A percentile compares a stretch with the other conserved stretches of the same genome.
These are phyloP conservation scores for Alviniconcha strummeri DNA, from an alignment of 2,888 invertebrate genomes.

Conservation along the genomic window DNA sequence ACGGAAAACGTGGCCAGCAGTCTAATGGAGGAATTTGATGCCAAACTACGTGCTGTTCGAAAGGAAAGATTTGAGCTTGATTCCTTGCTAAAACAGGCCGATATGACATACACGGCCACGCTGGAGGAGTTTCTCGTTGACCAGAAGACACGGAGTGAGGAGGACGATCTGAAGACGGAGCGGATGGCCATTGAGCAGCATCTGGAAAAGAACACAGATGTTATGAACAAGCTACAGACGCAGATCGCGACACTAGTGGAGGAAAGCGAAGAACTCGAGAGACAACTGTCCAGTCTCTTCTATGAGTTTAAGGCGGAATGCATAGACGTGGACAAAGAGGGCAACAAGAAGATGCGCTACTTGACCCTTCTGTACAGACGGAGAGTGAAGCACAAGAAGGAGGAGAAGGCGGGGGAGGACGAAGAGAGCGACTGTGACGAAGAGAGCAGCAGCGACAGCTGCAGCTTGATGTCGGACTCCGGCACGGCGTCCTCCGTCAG, in stretches of 20 bases:
- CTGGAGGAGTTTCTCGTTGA: conserved; percentile 5
- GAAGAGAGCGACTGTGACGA: conserved; percentile 18
- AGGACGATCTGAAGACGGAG: not conserved
- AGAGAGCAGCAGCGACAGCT: not conserved
- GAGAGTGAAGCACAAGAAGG: not conserved
- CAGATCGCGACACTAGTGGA: not conserved
- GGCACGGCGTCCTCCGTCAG: not conserved
- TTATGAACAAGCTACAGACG: not conserved
- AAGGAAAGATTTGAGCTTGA: conserved; percentile 21
- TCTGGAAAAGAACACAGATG: not conserved
- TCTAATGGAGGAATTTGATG: conserved; percentile 11
- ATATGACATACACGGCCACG: not conserved
- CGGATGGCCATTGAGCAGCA: not conserved
- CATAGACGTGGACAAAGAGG: not conserved
- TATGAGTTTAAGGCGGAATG: not conserved
- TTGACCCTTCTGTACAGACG: not conserved
- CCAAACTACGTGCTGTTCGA: not conserved
- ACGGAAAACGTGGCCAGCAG: not conserved
- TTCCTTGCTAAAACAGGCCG: not conserved
- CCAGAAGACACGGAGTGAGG: not conserved
- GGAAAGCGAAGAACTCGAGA: not conserved
- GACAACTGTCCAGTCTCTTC: not conserved
- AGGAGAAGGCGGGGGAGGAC: not conserved
- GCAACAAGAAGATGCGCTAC: not conserved
- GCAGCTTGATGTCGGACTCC: not conserved